Evolutionary conservation across 2,888 invertebrate species (phyloP).

Genomic region (Meloe dianella): DNA sequence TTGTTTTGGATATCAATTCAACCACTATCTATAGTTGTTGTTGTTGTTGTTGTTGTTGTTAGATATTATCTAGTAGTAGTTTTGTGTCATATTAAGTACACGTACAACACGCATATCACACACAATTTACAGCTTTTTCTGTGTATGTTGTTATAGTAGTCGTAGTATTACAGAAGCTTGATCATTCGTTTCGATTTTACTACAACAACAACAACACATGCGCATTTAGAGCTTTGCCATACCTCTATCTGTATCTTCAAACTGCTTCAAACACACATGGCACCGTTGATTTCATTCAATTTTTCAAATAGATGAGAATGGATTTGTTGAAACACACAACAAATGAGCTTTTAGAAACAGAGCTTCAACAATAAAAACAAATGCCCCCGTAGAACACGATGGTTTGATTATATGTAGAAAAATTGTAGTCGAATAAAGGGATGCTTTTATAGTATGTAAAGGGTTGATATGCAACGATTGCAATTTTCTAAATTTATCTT

Average conservation of each 20-base stretch:
- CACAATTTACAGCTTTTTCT: slow-evolving; percentile 4
- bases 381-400: too few relatives aligned
- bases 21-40: neutral
- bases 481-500: neutral
- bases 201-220: slow-evolving; percentile 2
- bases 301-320: neutral
- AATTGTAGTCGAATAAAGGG: too few relatives aligned
- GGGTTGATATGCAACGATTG: slow-evolving; percentile 5
- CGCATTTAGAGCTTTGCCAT: neutral
- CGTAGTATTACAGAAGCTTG: neutral
- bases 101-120: neutral
- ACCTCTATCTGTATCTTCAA: neutral
- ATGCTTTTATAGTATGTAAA: too few relatives aligned
- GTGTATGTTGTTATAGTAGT: neutral
- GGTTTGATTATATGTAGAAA: too few relatives aligned
- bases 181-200: slow-evolving; percentile 13
- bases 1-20: slow-evolving; percentile 2
- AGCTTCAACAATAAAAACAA: neutral
- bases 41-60: too few relatives aligned
- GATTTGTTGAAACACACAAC: neutral
- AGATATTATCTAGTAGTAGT: too few relatives aligned
- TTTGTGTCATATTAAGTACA: slow-evolving; percentile 4
- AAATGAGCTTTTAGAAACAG: neutral
- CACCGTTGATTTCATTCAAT: slow-evolving; percentile 6
- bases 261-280: neutral